These are phyloP conservation scores for Hyposoter dolosus DNA, from an alignment of 2,888 invertebrate species.

Conservation along the genomic window DNA sequence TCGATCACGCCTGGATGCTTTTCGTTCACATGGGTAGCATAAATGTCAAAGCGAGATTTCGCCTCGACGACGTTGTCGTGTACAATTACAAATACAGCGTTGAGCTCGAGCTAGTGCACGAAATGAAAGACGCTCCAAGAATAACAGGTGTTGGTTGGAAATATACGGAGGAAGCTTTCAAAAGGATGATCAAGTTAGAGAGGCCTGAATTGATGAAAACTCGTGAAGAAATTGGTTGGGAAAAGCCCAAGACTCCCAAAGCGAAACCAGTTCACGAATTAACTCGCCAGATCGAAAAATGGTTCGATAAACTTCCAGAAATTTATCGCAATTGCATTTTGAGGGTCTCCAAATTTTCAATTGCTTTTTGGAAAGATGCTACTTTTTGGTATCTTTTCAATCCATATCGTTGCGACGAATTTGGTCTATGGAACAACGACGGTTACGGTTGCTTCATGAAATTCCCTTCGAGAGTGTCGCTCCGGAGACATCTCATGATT, in stretches of 20 bases:
- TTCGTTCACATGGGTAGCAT: conserved; percentile 79
- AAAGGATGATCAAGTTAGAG: conserved; percentile 50
- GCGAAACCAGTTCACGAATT: conserved; percentile 69
- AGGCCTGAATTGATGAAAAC: conserved; percentile 76
- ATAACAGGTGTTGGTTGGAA: conserved; percentile 60
- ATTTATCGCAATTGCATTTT: conserved; percentile 77
- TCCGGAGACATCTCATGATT: conserved; percentile 79
- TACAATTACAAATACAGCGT: conserved; percentile 82
- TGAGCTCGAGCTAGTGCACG: conserved; percentile 78
- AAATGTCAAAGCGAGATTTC: conserved; percentile 75
- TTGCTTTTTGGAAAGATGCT: conserved; percentile 81
- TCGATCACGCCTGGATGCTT: conserved; percentile 80
- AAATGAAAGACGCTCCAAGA: conserved; percentile 71
- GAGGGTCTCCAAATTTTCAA: conserved; percentile 75
- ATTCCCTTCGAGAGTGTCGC: conserved; percentile 76
- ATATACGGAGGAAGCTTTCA: conserved; percentile 73
- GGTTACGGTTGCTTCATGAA: conserved; percentile 79
- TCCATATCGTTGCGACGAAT: conserved; percentile 80
- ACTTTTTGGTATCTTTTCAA: conserved; percentile 81
- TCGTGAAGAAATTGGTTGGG: conserved; percentile 71
- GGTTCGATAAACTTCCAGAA: conserved; percentile 75
- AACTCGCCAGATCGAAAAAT: conserved; percentile 73
- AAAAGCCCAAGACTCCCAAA: conserved; percentile 70
- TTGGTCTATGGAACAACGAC: conserved; percentile 77
- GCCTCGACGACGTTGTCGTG: conserved; percentile 79